Evolutionary conservation across 1,140 invertebrate genomes (phyloP), one percentile per base, ranked within the genome.

Genomic region (Trypoxylus dichotomus): DNA sequence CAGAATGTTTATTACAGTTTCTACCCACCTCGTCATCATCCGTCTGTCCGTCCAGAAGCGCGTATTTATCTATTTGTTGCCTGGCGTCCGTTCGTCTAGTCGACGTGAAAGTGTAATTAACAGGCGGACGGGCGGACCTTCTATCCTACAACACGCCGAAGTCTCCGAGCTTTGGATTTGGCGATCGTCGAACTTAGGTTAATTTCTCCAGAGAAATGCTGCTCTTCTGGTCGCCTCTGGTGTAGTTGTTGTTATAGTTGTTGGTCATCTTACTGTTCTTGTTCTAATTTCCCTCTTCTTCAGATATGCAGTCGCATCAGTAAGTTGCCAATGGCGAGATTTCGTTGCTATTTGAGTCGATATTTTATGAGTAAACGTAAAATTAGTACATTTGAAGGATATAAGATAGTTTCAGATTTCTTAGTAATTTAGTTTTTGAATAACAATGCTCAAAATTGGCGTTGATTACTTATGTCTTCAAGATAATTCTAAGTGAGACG

Each of bases 1-100:
- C 47, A 58, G 47, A 58, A 58, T 58, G 47, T 58, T 58, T 58
- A 58, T 58, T 58, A 58, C 47, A 21, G 47, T 58, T 58, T 58
- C 47, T 58, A 13, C 47, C 47, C 47, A 58, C 47, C 47, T 58
- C 47, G 47, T 58, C 47, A 37, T 37, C 32, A 58, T 58, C 47
- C 47, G 47, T 58, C 47, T 58, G 47, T 58, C 47, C 47, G 47
- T 58, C 47, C 47, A 58, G 47, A 58, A n/a, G 15, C 15, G 47
- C 47, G 7, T 21, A 58, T 58, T 58, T 58, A 58, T 58, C 47
- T 58, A 58, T 58, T 21, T 21, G 47, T n/a, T 11, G 15, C 47
- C 47, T 7, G 7, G 7, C 42, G 42, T 15, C n/a, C n/a, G n/a
- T n/a, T n/a, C n/a, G n/a, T n/a, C n/a, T n/a, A n/a, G 42, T 43